Conservation (phyloP, 1,140 invertebrate species). For the Drosophila prosaltans region DNA sequence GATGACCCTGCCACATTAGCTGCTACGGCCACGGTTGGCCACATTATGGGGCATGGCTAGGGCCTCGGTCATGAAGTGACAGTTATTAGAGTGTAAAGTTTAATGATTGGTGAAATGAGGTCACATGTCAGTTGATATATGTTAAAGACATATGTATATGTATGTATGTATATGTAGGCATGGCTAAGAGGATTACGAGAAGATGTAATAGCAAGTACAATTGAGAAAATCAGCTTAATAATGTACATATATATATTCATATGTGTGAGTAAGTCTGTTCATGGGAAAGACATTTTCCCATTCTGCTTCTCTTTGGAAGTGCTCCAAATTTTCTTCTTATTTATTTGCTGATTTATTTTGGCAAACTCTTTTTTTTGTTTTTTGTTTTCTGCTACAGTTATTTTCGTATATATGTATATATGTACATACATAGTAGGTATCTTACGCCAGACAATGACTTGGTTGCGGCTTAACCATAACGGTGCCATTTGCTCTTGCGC, state of each 20-base stretch:
- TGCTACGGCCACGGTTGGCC: constrained; percentile 57
- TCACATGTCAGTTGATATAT: constrained; percentile 44
- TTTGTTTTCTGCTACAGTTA: constrained; percentile 44
- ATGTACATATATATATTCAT: neutral
- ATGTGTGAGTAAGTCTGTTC: neutral
- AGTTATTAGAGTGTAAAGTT: constrained; percentile 80
- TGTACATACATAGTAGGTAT: constrained; percentile 20
- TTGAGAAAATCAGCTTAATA: constrained; percentile 8
- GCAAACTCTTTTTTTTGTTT: neutral
- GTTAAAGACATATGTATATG: neutral
- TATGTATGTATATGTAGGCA: constrained; percentile 12
- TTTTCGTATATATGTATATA: constrained; percentile 18
- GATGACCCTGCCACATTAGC: constrained; percentile 71
- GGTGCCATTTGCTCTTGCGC: constrained; percentile 51
- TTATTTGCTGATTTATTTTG: constrained; percentile 19
- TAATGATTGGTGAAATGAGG: constrained; percentile 76
- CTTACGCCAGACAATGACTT: constrained; percentile 41
- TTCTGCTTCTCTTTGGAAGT: constrained; percentile 19
- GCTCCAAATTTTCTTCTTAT: constrained; percentile 36
- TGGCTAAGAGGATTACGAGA: constrained; percentile 34
- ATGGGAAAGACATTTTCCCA: constrained; percentile 25
- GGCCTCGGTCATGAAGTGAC: constrained; percentile 24
- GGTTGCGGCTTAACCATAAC: constrained; percentile 43
- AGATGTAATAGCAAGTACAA: neutral
- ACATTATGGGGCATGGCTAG: constrained; percentile 7